phyloP scores from a whole-genome alignment of 1,140 invertebrate genomes.

The Macrobrachium nipponense region DNA sequence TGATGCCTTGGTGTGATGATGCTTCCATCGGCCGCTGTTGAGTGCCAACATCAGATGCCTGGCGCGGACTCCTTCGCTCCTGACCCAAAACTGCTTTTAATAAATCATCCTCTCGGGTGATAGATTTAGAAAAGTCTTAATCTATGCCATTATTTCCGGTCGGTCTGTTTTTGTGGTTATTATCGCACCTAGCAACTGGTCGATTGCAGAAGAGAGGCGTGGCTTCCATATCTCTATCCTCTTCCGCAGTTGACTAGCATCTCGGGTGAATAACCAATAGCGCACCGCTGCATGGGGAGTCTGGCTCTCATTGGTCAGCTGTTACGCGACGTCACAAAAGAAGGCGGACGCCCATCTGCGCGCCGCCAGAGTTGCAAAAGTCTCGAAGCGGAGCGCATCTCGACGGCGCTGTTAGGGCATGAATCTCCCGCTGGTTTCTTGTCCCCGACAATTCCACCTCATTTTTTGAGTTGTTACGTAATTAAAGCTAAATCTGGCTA shows the following conservation, averaged over 20 bases:
- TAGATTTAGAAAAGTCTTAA: not conserved
- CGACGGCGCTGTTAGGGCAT: not conserved
- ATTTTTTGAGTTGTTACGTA: too few species aligned
- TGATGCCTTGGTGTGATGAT: too few species aligned
- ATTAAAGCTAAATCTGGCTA: too few species aligned
- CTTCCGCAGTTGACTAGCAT: slow-evolving; percentile 4
- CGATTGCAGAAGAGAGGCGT: slow-evolving; percentile 32
- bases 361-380: slow-evolving; percentile 5
- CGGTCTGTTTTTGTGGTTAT: not conserved
- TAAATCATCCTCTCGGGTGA: not conserved
- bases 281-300: slow-evolving; percentile 7
- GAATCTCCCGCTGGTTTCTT: too few species aligned
- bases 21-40: too few species aligned
- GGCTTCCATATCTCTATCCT: not conserved
- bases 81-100: not conserved
- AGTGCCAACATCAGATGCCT: too few species aligned
- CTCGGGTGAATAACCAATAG: not conserved
- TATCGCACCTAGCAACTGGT: slow-evolving; percentile 27
- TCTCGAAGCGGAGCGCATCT: slow-evolving; percentile 13
- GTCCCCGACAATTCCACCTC: too few species aligned
- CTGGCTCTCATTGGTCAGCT: slow-evolving; percentile 24
- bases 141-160: slow-evolving; percentile 4
- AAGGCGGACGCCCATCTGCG: slow-evolving; percentile 24
- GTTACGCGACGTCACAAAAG: slow-evolving; percentile 20
- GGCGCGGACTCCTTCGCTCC: too few species aligned